These are phyloP conservation scores for Scaptomyza parva DNA, from an alignment of 2,888 invertebrate genomes.

Conservation along the genomic window DNA sequence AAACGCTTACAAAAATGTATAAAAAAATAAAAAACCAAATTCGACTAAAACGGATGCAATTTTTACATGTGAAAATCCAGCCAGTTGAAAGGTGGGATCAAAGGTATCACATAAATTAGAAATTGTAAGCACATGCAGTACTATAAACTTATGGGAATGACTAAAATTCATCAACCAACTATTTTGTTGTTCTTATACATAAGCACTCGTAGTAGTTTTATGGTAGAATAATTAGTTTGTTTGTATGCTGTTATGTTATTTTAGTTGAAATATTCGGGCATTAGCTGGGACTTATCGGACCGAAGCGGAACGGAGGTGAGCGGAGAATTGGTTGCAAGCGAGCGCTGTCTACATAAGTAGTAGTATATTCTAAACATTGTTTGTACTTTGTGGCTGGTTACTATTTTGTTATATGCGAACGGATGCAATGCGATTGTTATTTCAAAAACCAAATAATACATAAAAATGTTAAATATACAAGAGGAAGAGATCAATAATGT, in stretches of 20 bases:
- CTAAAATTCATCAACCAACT: constrained; percentile 8
- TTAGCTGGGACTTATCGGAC: constrained; percentile 42
- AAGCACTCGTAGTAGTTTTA: constrained; percentile 20
- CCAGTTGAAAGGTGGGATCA: constrained; percentile 2
- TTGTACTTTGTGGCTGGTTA: constrained; percentile 48
- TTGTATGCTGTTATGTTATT: constrained; percentile 31
- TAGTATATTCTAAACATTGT: constrained; percentile 32
- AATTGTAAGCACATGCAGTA: constrained; percentile 53
- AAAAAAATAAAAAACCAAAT: constrained; percentile 15
- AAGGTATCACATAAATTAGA: constrained; percentile 24
- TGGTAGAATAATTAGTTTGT: constrained; percentile 14
- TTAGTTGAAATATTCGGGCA: constrained; percentile 17
- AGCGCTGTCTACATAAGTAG: constrained; percentile 41
- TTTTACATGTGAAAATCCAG: constrained; percentile 13
- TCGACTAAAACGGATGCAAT: constrained; percentile 2
- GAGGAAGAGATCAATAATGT: constrained; percentile 63
- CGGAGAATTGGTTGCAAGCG: constrained; percentile 39
- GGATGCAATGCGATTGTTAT: constrained; percentile 54
- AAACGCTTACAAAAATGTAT: constrained; percentile 56
- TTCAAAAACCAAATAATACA: constrained; percentile 48
- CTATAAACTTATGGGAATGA: constrained; percentile 12
- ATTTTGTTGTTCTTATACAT: background rate
- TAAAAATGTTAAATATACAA: constrained; percentile 55
- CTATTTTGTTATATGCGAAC: constrained; percentile 39
- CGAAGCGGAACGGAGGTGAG: constrained; percentile 41